Conservation (phyloP, 2,113 vertebrate species). For the Rhabdomys dilectus region DNA sequence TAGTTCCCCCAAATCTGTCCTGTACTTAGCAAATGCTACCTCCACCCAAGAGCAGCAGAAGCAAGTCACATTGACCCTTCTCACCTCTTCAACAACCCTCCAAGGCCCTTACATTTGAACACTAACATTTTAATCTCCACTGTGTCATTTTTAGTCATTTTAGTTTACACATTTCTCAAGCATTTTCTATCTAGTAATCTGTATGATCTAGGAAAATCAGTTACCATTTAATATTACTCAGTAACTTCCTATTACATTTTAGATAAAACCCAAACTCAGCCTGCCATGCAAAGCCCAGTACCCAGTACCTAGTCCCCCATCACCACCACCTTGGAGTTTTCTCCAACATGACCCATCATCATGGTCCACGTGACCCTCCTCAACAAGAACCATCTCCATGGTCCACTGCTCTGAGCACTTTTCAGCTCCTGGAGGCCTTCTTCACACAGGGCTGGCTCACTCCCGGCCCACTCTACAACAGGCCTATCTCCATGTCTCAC, state of each 20-base stretch:
- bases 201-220: neutral
- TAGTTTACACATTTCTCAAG: neutral
- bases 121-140: neutral
- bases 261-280: constrained; percentile 31
- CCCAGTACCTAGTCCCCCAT: neutral
- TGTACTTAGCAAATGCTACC: neutral
- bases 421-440: constrained; percentile 39
- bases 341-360: neutral
- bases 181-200: constrained; percentile 1
- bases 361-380: neutral
- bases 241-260: neutral
- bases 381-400: neutral
- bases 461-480: neutral
- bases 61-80: neutral
- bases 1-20: neutral
- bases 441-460: neutral
- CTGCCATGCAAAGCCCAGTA: neutral
- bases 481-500: neutral
- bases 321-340: neutral
- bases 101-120: neutral
- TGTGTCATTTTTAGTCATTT: neutral
- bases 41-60: neutral
- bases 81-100: neutral
- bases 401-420: neutral
- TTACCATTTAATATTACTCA: constrained; percentile 26